phyloP scores from a whole-genome alignment of 2,888 invertebrate species.

The Tribolium freemani region DNA sequence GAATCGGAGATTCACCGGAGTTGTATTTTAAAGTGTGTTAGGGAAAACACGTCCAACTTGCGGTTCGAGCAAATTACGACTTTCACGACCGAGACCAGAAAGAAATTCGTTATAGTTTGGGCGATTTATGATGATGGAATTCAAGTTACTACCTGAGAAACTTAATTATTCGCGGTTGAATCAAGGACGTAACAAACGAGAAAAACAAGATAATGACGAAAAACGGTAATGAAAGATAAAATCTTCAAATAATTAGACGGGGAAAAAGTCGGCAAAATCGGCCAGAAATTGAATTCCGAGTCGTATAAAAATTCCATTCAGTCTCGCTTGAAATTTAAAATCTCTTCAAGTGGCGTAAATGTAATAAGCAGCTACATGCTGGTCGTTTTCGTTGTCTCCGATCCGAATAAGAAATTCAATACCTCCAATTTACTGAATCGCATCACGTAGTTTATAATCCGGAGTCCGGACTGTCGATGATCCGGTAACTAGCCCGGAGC shows the following conservation, averaged over 20 bases:
- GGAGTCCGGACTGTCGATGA: constrained; percentile 41
- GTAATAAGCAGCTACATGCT: background rate
- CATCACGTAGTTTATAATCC: constrained; percentile 46
- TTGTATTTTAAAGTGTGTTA: background rate
- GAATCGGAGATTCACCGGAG: background rate
- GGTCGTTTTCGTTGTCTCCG: background rate
- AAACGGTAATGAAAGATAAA: background rate
- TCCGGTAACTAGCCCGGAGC: constrained; percentile 45
- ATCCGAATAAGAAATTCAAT: constrained; percentile 39
- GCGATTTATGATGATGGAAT: background rate
- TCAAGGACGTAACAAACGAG: background rate
- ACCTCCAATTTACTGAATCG: constrained; percentile 41
- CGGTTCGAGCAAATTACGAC: background rate
- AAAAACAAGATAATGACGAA: background rate
- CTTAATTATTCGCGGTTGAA: background rate
- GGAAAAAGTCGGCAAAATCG: no score
- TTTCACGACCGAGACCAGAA: background rate
- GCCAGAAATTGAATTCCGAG: no score
- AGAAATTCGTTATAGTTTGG: background rate
- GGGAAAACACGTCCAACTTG: background rate
- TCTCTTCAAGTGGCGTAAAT: background rate
- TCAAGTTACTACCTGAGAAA: background rate
- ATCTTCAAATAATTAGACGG: no score
- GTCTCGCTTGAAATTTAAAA: background rate
- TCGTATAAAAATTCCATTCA: background rate